Percentiles rank a stretch among this genome's conserved stretches.
Evolutionary conservation across 2,113 vertebrate species (phyloP).

Genomic region (Melanotaenia duboulayi): DNA sequence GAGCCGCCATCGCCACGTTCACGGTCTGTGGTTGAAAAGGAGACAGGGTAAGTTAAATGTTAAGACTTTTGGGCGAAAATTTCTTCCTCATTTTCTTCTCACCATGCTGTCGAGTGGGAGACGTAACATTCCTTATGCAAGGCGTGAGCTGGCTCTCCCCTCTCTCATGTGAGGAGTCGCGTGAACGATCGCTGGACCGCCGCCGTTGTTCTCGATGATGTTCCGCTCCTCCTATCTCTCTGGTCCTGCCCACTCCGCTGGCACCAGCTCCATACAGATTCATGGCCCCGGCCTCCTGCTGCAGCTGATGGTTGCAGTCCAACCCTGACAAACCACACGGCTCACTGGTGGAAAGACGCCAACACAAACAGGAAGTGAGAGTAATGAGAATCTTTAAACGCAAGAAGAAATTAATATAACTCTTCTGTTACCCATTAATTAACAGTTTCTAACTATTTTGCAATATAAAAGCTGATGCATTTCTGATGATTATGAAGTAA

Average conservation of each 20-base stretch:
- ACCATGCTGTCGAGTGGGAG: constrained; percentile 95
- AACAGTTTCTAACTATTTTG: too few species aligned
- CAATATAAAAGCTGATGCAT: too few species aligned
- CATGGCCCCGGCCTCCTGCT: constrained; percentile 84
- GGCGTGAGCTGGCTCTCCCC: constrained; percentile 94
- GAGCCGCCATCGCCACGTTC: constrained; percentile 91
- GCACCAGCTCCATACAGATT: constrained; percentile 74
- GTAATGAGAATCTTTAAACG: not conserved
- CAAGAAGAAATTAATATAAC: fast-evolving
- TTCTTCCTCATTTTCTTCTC: constrained; percentile 47
- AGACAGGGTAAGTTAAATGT: too few species aligned
- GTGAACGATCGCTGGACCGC: constrained; percentile 93
- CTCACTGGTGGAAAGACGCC: constrained; percentile 73
- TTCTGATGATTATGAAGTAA: too few species aligned
- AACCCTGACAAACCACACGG: constrained; percentile 83
- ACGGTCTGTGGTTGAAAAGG: constrained; percentile 82
- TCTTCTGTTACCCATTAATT: too few species aligned
- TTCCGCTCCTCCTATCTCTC: constrained; percentile 78
- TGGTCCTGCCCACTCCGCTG: not conserved
- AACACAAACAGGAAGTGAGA: constrained; percentile 9
- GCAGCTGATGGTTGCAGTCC: constrained; percentile 75
- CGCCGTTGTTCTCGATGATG: constrained; percentile 87
- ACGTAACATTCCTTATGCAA: constrained; percentile 97
- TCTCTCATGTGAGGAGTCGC: constrained; percentile 96
- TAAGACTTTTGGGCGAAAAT: too few species aligned